phyloP scores from a whole-genome alignment of 2,888 invertebrate species.

The Plusia festucae region DNA sequence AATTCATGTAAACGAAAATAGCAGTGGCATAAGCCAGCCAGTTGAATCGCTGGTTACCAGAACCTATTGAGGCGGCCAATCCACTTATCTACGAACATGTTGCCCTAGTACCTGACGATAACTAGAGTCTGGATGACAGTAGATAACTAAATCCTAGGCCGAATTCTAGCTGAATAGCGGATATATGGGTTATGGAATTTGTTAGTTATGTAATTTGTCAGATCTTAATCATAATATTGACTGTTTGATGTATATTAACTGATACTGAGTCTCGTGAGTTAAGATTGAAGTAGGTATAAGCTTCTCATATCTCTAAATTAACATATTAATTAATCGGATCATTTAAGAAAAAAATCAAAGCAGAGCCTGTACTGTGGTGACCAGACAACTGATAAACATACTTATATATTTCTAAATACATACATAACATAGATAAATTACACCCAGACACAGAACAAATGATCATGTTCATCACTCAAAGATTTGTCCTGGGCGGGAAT shows the following conservation, averaged over 20 bases:
- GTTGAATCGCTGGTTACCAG: slow-evolving; percentile 33
- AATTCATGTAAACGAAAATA: slow-evolving; percentile 22
- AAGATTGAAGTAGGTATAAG: no score
- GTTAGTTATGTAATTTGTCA: background rate
- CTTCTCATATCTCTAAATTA: no score
- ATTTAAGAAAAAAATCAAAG: no score
- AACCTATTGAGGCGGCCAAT: slow-evolving; percentile 47
- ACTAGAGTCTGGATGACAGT: background rate
- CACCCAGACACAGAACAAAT: no score
- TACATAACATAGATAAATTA: no score
- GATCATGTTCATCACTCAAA: no score
- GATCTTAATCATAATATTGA: background rate
- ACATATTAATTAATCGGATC: no score
- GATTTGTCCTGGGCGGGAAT: no score
- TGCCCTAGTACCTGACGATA: slow-evolving; percentile 27
- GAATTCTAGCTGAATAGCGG: background rate
- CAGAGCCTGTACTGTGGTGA: no score
- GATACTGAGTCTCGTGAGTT: no score
- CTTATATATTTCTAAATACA: no score
- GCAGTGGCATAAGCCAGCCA: slow-evolving; percentile 20
- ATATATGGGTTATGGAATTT: background rate
- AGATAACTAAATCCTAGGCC: background rate
- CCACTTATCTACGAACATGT: slow-evolving; percentile 25
- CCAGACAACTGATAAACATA: no score
- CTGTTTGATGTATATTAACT: background rate